Evolutionary conservation across 2,113 vertebrate genomes (phyloP).

Genomic region (Lamprotornis superbus): DNA sequence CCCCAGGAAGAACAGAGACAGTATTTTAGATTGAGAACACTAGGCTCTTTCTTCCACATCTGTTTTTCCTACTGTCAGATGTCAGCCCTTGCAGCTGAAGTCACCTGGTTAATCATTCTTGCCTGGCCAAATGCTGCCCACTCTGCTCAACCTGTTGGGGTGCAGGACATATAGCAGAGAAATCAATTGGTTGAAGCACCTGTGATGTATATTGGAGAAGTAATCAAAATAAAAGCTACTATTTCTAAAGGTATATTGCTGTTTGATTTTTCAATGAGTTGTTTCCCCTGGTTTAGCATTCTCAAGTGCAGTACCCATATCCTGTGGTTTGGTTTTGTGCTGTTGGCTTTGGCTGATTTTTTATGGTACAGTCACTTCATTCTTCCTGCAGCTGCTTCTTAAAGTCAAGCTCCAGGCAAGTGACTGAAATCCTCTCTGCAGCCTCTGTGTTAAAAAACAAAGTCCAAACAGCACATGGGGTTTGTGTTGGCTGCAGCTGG

Average conservation of each 20-base stretch:
- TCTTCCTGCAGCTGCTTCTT: conserved; percentile 35
- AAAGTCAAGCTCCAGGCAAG: background rate
- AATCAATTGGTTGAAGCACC: background rate
- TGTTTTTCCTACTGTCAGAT: conserved; percentile 30
- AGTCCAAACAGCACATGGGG: background rate
- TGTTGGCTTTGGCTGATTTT: background rate
- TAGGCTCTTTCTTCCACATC: conserved; percentile 22
- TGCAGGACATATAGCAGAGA: background rate
- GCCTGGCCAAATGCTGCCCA: background rate
- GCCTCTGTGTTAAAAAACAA: background rate
- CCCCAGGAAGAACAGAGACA: background rate
- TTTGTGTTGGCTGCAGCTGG: background rate
- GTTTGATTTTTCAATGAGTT: background rate
- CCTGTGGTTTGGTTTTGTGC: background rate
- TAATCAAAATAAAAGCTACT: background rate
- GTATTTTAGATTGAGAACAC: conserved; percentile 23
- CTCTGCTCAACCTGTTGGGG: background rate
- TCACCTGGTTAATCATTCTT: conserved; percentile 57
- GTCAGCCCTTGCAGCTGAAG: conserved; percentile 28
- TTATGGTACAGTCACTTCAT: background rate
- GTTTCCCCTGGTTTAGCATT: background rate
- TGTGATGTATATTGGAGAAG: background rate
- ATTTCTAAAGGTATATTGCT: background rate
- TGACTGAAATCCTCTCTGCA: background rate
- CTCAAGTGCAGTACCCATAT: background rate